Base-by-base conservation (phyloP, 1,140 invertebrate species). In the Sycophaga agraensis region DNA sequence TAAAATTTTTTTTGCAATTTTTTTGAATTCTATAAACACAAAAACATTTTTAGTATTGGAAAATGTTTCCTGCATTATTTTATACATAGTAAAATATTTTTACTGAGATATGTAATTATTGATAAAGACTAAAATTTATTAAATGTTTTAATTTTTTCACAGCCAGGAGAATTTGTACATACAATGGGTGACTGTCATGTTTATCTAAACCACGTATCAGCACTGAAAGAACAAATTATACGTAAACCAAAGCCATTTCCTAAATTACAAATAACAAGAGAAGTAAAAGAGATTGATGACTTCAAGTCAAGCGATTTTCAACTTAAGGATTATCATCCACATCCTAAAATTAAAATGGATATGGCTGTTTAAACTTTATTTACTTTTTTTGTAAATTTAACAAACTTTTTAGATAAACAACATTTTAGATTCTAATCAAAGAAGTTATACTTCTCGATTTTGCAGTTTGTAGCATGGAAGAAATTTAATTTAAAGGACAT, bases 101-200 rank as follows among this genome's bases (percentile, higher is more conserved):
- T 37, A 11, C 22, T 37, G 2, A 31, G 31, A 43, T 16, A 28
- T 37, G 9, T 57, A 37, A 9, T 22, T n/a, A n/a, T n/a, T 42
- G 3, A 1, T 46, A 31, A 40, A 37, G n/a, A 9, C 56, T 63
- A 19, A 34, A 56, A 21, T 11, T 39, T 26, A 12, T 24, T 50
- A 28, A 45, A 50, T 57, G 14, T 34, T 19, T 49, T 28, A 9
- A 39, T 54, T 54, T 60, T 9, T 55, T 81, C 78, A 64, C 75
- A 92, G 88, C 87, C 96, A 63, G 94, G 93, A 34, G 97, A 99
- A 68, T 98, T 99, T 80, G 83, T 99, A 14, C 97, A 99, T 76
- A 95, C 93, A 8, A 84, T 98, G 61, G 97, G 97, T 40, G 98
- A 99, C 82, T 91, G 94, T 65, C 98, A 99, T 82, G 88, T 99